Evolutionary conservation across 2,888 invertebrate species (phyloP).

Genomic region (Villa cingulata): DNA sequence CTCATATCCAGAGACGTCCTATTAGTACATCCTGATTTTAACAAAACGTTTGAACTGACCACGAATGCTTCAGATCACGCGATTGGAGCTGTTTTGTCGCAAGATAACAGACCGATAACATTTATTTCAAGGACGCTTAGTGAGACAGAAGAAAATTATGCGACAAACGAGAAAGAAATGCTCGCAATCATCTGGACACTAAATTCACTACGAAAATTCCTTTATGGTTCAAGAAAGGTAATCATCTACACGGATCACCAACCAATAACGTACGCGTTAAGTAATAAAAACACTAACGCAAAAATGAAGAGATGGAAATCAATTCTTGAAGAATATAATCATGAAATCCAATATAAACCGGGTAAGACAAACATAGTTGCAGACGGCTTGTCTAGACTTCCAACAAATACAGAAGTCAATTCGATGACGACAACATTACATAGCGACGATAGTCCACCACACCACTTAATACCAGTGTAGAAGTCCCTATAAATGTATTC

Average conservation of each 20-base stretch:
- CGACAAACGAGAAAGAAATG: constrained; percentile 2
- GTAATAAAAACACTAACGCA: constrained; percentile 3
- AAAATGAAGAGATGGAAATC: constrained; percentile 6
- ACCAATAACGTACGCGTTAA: background rate
- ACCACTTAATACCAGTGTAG: background rate
- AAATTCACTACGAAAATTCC: constrained; percentile 1
- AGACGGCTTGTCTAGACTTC: constrained; percentile 6
- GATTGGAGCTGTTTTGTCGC: constrained; percentile 3
- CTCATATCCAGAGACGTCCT: constrained; percentile 4
- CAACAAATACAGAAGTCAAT: background rate
- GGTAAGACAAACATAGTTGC: constrained; percentile 5
- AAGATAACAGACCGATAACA: constrained; percentile 1
- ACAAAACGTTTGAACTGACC: constrained; percentile 3
- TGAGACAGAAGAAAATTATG: constrained; percentile 2
- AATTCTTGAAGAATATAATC: constrained; percentile 5
- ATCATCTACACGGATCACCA: constrained; percentile 2
- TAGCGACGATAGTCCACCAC: background rate
- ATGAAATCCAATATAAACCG: constrained; percentile 4
- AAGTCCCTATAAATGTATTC: background rate
- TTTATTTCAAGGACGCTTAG: constrained; percentile 1
- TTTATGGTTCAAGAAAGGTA: constrained; percentile 1
- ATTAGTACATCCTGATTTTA: constrained; percentile 1
- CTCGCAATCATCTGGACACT: constrained; percentile 1
- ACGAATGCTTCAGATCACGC: constrained; percentile 3
- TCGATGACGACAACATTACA: background rate